Percentiles rank a stretch among this genome's conserved stretches.
phyloP scores from a whole-genome alignment of 2,888 invertebrate species.

The Eumacrocentrus americanus region DNA sequence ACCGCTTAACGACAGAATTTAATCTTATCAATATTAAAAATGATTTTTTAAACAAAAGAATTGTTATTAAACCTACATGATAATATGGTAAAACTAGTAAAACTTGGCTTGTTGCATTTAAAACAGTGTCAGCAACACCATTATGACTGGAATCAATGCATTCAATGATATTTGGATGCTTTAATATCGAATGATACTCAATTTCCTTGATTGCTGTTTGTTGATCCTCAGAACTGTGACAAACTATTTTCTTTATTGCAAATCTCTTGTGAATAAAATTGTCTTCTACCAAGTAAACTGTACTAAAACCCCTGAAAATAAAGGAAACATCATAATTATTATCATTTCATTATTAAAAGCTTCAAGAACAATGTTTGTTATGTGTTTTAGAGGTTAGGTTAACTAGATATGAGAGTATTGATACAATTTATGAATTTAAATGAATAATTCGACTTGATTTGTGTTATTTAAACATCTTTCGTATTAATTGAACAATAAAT shows the following conservation, averaged over 20 bases:
- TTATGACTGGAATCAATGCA: slow-evolving; percentile 72
- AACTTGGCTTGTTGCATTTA: slow-evolving; percentile 74
- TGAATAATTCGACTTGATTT: neutral
- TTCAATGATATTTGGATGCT: slow-evolving; percentile 76
- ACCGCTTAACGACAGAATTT: too few relatives aligned
- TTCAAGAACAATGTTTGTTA: too few relatives aligned
- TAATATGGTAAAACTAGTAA: slow-evolving; percentile 78
- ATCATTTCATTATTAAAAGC: too few relatives aligned
- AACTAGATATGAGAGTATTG: neutral
- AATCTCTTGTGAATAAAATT: slow-evolving; percentile 69
- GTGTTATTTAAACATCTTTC: too few relatives aligned
- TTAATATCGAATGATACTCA: slow-evolving; percentile 72
- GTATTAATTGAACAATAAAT: too few relatives aligned
- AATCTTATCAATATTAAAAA: neutral
- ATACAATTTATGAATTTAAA: neutral
- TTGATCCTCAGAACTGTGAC: slow-evolving; percentile 80
- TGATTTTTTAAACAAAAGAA: neutral
- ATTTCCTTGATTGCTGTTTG: slow-evolving; percentile 75
- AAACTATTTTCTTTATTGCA: slow-evolving; percentile 81
- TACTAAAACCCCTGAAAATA: slow-evolving; percentile 76
- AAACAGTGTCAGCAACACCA: slow-evolving; percentile 71
- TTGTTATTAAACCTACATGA: slow-evolving; percentile 60
- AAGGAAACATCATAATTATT: slow-evolving; percentile 15
- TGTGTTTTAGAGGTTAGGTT: neutral
- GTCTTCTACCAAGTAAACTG: slow-evolving; percentile 79